A percentile compares a stretch with the other conserved stretches of the same genome.
These are phyloP conservation scores for Nerophis lumbriciformis DNA, from an alignment of 2,113 vertebrate species.

Conservation along the genomic window DNA sequence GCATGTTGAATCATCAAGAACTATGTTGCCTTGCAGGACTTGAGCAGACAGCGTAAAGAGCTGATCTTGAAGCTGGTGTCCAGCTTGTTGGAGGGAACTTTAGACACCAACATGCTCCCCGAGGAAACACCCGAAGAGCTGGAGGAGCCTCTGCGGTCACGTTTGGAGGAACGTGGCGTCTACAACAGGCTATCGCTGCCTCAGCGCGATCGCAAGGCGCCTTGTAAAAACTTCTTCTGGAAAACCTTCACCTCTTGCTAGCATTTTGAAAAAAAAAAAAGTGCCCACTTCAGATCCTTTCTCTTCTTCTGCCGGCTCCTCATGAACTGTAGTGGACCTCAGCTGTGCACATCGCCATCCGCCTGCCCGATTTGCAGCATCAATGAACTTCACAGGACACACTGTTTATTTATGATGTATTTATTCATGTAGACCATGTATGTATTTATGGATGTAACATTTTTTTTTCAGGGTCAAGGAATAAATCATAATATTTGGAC, in stretches of 20 bases:
- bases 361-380: conserved; percentile 50
- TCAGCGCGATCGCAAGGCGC: conserved; percentile 83
- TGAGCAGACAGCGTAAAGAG: conserved; percentile 75
- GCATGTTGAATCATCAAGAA: too few species aligned
- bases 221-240: conserved; percentile 93
- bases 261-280: conserved; percentile 34
- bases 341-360: conserved; percentile 63
- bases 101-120: conserved; percentile 61
- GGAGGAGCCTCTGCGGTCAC: conserved; percentile 72
- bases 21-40: conserved; percentile 63
- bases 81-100: conserved; percentile 69
- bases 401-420: conserved; percentile 38
- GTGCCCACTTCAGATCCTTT: neutral
- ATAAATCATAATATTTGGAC: conserved; percentile 74
- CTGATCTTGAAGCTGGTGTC: conserved; percentile 81
- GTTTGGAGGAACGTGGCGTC: conserved; percentile 72
- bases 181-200: conserved; percentile 76
- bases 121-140: conserved; percentile 58
- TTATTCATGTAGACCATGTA: too few species aligned
- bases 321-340: conserved; percentile 72
- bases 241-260: conserved; percentile 91
- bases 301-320: conserved; percentile 23
- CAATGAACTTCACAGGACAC: conserved; percentile 66
- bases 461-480: conserved; percentile 62
- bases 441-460: conserved; percentile 54